A percentile compares a stretch with the other conserved stretches of the same genome.
Conservation (phyloP, 2,888 invertebrate species). For the Macaria notata region DNA sequence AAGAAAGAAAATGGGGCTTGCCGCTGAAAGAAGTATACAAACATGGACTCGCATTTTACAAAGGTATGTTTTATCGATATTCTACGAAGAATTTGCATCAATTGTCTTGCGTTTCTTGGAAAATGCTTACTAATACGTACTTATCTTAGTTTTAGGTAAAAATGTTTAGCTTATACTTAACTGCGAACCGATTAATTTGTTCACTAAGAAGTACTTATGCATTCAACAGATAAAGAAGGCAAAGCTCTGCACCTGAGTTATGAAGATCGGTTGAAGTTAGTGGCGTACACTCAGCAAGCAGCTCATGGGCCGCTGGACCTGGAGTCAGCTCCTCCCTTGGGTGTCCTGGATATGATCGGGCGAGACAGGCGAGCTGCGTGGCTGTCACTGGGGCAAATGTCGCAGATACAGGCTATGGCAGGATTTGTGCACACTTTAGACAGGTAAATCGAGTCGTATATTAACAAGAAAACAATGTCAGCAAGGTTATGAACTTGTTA, state of each 20-base stretch:
- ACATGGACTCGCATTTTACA: constrained; percentile 94
- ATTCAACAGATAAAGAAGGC: constrained; percentile 94
- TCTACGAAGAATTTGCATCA: neutral
- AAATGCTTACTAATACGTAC: neutral
- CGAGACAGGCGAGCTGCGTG: constrained; percentile 96
- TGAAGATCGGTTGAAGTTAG: constrained; percentile 94
- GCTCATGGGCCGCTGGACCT: constrained; percentile 91
- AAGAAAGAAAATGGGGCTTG: constrained; percentile 85
- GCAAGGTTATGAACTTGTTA: no score
- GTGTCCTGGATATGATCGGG: constrained; percentile 97
- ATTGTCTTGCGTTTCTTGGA: neutral
- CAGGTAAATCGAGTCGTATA: constrained; percentile 54
- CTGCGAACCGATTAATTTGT: no score
- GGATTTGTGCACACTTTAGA: constrained; percentile 95
- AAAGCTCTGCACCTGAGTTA: constrained; percentile 97
- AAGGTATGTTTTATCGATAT: constrained; percentile 84
- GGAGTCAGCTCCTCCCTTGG: constrained; percentile 89
- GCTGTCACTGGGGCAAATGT: constrained; percentile 94
- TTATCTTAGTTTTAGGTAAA: neutral
- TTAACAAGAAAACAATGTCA: no score
- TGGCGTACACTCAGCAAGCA: constrained; percentile 96
- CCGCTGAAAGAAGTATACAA: constrained; percentile 92
- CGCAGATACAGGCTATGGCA: constrained; percentile 93
- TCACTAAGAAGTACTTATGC: no score
- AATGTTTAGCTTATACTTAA: neutral